Evolutionary conservation across 2,797 vertebrate genomes (phyloP), one percentile per base, ranked within the genome.

Genomic region (Melanotaenia maccullochi): DNA sequence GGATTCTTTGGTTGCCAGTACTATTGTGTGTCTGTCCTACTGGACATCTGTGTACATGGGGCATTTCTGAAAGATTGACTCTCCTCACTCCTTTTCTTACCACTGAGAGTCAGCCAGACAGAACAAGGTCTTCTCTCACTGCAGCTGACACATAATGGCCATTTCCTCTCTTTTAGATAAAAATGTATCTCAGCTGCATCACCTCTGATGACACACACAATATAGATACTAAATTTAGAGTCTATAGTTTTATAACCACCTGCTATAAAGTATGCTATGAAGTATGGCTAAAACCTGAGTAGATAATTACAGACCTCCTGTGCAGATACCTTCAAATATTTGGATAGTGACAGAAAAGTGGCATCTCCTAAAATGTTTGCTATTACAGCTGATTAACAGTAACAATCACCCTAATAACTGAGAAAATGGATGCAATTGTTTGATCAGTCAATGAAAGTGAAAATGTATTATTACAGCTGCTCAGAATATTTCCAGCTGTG

Each of bases 21-120:
- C 49, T 70, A 61, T 83, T 64, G 38, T 76, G 67, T 68, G 58
- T 55, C 35, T 71, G 60, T 84, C 68, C 80, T 80, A 47, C 74
- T 82, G 82, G 81, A 65, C 76, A 73, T 77, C 35, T 51, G 65
- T 32, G 36, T 47, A 75, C 75, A 79, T 24, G 44, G 79, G 79
- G 82, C 75, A 86, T 79, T 67, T 82, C 81, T 75, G 73, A 82
- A 85, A 76, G 62, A 68, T 83, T 86, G 83, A 85, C 85, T 88
- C 82, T 84, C 90, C 91, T 88, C 83, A 73, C 68, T 81, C 71
- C 85, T 88, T 81, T 85, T 91, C 91, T 87, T 84, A 73, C 71
- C 78, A 72, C 73, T 81, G 88, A 84, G 81, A 87, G 77, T 68
- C 78, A 73, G 83, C 78, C 80, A 82, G 70, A 61, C 62, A 78